Evolutionary conservation across 2,113 vertebrate species (phyloP), one percentile per base, ranked within the genome.

Genomic region (Taxidea taxus): DNA sequence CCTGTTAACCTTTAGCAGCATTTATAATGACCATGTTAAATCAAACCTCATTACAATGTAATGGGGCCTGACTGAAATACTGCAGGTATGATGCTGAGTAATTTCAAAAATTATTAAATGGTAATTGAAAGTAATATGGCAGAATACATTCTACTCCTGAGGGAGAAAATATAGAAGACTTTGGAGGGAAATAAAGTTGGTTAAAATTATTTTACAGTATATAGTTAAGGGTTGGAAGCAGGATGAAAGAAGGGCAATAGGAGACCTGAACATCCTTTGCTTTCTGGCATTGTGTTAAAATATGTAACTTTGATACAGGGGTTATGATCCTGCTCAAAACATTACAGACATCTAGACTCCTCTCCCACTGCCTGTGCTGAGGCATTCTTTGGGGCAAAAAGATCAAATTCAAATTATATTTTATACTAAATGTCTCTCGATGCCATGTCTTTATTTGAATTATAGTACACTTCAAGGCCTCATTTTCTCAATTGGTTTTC

Each of bases 41-140:
- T 99, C 98, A 98, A 98, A 98, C 81, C 97, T 98, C 98, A 98
- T 98, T 98, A 98, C 91, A 98, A 98, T 97, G 98, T 98, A 98
- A 99, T 98, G 99, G 98, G 97, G 98, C 98, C 97, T 98, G 97
- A 98, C 98, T 97, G 98, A 99, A 98, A 98, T 98, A 98, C 98
- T 98, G 98, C 97, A 98, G 98, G 98, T 98, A 98, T 98, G 98
- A 98, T 99, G 95, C 98, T 97, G 97, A 98, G 97, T 98, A 98
- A 98, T 99, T 99, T 98, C 97, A 98, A 99, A 98, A 98, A 99
- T 99, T 99, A 98, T 98, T 98, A 98, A 98, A 96, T 89, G 90
- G 97, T 98, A 99, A 99, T 98, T 98, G 98, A 98, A 98, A 98
- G 97, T 98, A 98, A 99, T 98, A 98, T 97, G 94, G 97, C 92